Base-by-base conservation (phyloP, 2,113 vertebrate genomes). In the Turnix velox region DNA sequence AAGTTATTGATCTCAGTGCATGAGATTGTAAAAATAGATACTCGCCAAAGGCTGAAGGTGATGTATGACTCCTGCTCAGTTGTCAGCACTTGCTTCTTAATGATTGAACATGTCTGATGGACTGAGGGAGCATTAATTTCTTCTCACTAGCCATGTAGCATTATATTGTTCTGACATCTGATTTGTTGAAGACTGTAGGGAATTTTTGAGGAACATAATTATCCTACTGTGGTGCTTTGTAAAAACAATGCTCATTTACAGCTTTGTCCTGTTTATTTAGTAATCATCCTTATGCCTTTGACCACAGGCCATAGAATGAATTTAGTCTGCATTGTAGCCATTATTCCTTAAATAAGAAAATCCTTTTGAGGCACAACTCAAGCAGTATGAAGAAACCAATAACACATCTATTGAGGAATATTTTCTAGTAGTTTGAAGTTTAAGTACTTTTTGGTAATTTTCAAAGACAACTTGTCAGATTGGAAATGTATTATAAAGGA, bases 281-380 rank as follows among this genome's bases (percentile, higher is more conserved):
- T 88, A 74, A 83, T 67, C 31, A 83, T 67, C 31, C 3, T 7
- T 19, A 9, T 58, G 28, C 30, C 8, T 78, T 75, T 66, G 46
- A 62, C 49, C 23, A 46, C n/a, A 49, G 67, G 61, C 45, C 28
- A 16, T 17, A 51, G 45, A 90, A 83, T 92, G 65, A 11, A 51
- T 88, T 58, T 63, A 66, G 46, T 66, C 35, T 68, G 37, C 39
- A 35, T 76, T 77, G 28, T 16, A 80, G 19, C 46, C 4, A 12
- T 87, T 91, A 61, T 81, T 86, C 35, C 81, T 93, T 48, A 78
- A 43, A 12, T 59, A 63, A 78, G 65, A 84, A 92, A 71, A 58
- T 78, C 3, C 28, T 59, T 80, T 92, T 67, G 48, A 57, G 30
- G 40, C 52, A 58, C 39, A 62, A 18, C 20, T 49, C 46, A 77